Base-by-base conservation (phyloP, 2,797 vertebrate genomes). In the Siniperca undulata region DNA sequence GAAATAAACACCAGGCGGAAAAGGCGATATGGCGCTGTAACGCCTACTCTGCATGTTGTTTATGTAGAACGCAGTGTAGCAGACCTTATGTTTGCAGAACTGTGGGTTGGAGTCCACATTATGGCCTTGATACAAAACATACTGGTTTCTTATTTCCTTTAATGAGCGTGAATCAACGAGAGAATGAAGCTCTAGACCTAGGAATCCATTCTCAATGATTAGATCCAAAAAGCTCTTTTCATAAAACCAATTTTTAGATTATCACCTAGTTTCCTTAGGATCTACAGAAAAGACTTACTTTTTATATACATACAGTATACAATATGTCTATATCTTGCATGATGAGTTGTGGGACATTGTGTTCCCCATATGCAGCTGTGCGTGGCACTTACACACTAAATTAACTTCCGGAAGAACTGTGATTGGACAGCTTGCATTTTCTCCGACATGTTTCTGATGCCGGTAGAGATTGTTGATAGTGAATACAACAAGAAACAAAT, bases 1-100 rank as follows among this genome's bases (percentile, higher is more conserved):
- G 79, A 66, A 73, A 76, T 61, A 53, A 81, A 83, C 62, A 85
- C 24, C 30, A 10, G 67, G 66, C 66, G 53, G 73, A 53, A 66
- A 70, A 83, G 76, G 77, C 11, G 65, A 69, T 42, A 64, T 5
- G 66, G 59, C 17, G 50, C 62, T 56, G 55, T 7, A 53, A 75
- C 27, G 52, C 78, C 66, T 85, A 74, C 78, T 82, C 71, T 80
- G 83, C 80, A 72, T 16, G 46, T 24, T 77, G 70, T 77, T 62
- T 27, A 60, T 68, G 56, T 20, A 44, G 46, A 77, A 53, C 0
- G 34, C 50, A 2, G 46, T 11, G 75, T 19, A 62, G 60, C 36
- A 40, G 69, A 46, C 46, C 79, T 22, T 80, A 71, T 86, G 82
- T 76, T 78, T 65, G 59, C 64, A 71, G 55, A 46, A 24, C 52